phyloP scores from a whole-genome alignment of 1,140 invertebrate species.

The Trypoxylus dichotomus region DNA sequence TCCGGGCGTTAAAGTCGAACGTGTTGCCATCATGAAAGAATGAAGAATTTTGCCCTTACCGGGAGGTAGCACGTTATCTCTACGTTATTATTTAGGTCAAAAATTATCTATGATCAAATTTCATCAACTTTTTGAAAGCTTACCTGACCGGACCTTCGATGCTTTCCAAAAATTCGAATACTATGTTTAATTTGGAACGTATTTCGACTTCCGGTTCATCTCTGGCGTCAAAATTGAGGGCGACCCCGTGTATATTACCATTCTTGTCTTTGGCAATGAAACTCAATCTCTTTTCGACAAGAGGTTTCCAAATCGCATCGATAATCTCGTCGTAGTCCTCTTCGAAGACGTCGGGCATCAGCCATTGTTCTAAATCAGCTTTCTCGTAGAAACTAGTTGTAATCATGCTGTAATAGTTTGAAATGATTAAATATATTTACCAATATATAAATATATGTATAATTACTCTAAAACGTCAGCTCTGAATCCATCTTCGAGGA shows the following conservation, averaged over 20 bases:
- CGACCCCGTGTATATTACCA: slow-evolving; percentile 62
- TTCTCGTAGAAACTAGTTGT: slow-evolving; percentile 81
- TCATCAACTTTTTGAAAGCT: slow-evolving; percentile 25
- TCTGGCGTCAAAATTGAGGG: slow-evolving; percentile 77
- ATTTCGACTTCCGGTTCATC: slow-evolving; percentile 75
- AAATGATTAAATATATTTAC: neutral
- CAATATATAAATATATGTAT: neutral
- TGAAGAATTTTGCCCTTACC: slow-evolving; percentile 74
- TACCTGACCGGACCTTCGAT: slow-evolving; percentile 73
- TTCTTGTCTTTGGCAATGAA: slow-evolving; percentile 63
- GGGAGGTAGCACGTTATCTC: slow-evolving; percentile 63
- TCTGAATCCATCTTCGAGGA: slow-evolving; percentile 65
- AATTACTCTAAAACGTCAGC: slow-evolving; percentile 61
- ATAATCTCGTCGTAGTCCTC: slow-evolving; percentile 70
- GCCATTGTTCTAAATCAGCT: slow-evolving; percentile 78
- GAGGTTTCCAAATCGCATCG: slow-evolving; percentile 64
- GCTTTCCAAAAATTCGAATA: slow-evolving; percentile 79
- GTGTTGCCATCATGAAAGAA: slow-evolving; percentile 85
- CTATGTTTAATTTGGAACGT: slow-evolving; percentile 65
- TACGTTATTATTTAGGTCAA: neutral
- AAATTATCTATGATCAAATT: neutral
- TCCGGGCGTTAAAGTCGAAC: slow-evolving; percentile 60
- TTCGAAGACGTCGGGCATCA: slow-evolving; percentile 64
- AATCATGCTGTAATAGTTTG: slow-evolving; percentile 66
- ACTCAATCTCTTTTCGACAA: slow-evolving; percentile 70